phyloP scores from a whole-genome alignment of 2,113 vertebrate genomes.

The Pantherophis guttatus region DNA sequence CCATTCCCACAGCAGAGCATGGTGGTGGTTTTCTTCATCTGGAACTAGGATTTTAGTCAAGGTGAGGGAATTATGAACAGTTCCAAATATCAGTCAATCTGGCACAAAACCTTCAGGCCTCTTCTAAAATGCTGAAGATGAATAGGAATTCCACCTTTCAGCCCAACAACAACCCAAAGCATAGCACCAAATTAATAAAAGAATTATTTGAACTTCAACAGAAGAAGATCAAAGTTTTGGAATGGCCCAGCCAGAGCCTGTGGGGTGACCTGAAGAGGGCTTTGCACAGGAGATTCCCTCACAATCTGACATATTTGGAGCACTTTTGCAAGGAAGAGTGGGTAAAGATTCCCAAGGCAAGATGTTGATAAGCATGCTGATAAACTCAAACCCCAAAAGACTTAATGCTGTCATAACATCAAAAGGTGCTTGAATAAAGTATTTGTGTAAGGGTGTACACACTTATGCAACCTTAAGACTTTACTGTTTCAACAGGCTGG shows the following conservation, averaged over 20 bases:
- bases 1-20: neutral
- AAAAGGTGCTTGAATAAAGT: neutral
- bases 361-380: neutral
- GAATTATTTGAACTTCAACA: neutral
- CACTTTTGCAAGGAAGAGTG: neutral
- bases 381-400: neutral
- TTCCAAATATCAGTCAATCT: neutral
- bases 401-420: neutral
- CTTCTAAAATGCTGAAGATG: neutral
- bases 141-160: neutral
- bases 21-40: neutral
- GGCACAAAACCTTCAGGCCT: neutral
- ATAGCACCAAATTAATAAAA: neutral
- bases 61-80: neutral
- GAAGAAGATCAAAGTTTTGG: neutral
- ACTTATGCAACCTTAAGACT: neutral
- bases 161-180: neutral
- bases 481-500: too few species aligned
- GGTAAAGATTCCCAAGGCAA: neutral
- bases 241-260: neutral
- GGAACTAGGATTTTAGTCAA: neutral
- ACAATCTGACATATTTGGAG: neutral
- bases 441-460: neutral
- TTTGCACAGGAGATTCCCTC: neutral
- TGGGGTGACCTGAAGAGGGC: neutral